Percentiles rank a stretch among this genome's conserved stretches.
Conservation (phyloP, 2,797 vertebrate species). For the Syngnathus rostellatus region DNA sequence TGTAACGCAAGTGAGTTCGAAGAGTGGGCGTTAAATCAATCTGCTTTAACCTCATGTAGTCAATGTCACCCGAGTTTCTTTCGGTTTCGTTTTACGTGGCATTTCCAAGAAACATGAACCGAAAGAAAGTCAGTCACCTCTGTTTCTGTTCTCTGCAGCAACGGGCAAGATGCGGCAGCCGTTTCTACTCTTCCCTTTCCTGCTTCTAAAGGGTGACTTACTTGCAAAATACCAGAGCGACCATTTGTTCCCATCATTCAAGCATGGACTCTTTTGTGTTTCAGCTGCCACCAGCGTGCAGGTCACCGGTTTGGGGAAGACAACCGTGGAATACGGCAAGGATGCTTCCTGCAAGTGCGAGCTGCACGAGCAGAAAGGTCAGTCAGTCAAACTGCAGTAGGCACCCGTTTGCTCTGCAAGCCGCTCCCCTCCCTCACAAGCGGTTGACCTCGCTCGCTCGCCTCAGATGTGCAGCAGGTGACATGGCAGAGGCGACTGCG, state of each 20-base stretch:
- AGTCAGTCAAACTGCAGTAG: not conserved
- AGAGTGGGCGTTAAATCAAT: no score
- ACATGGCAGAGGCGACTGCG: conserved; percentile 49
- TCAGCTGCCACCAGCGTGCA: conserved; percentile 6
- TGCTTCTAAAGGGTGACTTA: not conserved
- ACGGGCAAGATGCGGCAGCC: not conserved
- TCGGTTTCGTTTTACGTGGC: no score
- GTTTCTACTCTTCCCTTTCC: not conserved
- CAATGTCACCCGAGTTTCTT: no score
- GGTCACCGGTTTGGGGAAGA: conserved; percentile 21
- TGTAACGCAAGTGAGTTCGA: no score
- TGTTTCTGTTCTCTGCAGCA: no score
- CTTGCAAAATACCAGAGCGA: not conserved
- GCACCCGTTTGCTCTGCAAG: not conserved
- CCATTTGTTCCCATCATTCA: no score
- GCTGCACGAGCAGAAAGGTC: conserved; percentile 15
- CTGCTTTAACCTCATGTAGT: no score
- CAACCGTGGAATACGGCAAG: conserved; percentile 10
- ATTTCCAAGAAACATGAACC: not conserved
- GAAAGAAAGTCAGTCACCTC: not conserved
- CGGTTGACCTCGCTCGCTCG: not conserved
- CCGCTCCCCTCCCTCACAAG: not conserved
- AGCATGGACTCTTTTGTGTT: not conserved
- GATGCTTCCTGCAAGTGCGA: conserved; percentile 35
- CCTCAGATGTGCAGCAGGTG: conserved; percentile 58